Evolutionary conservation across 2,888 invertebrate species (phyloP).

Genomic region (Temnothorax ravouxi): DNA sequence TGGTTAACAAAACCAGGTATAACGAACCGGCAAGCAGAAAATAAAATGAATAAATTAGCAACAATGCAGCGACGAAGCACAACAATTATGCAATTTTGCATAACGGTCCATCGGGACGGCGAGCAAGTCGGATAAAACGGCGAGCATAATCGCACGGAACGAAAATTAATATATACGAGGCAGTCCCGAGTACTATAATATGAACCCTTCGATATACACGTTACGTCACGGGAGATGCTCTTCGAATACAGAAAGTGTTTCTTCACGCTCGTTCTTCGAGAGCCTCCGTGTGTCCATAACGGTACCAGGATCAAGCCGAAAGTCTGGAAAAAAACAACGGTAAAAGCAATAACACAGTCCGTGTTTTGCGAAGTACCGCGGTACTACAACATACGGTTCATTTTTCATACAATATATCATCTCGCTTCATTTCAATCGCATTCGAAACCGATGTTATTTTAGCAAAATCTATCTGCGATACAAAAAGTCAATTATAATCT

Average conservation of each 20-base stretch:
- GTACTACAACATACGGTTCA: not conserved
- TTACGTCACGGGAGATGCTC: conserved; percentile 71
- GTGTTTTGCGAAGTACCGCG: conserved; percentile 3
- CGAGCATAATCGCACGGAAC: conserved; percentile 49
- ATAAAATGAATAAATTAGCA: conserved; percentile 31
- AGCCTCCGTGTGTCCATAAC: conserved; percentile 68
- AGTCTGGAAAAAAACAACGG: conserved; percentile 64
- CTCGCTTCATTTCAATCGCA: not conserved
- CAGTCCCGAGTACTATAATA: conserved; percentile 48
- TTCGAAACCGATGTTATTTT: not conserved
- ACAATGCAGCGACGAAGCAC: not conserved
- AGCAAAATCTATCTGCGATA: not conserved
- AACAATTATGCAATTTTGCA: conserved; percentile 46
- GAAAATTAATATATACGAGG: conserved; percentile 55
- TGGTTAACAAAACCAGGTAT: not conserved
- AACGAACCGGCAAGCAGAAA: not conserved
- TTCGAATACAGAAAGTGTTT: conserved; percentile 73
- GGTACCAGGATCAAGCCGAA: conserved; percentile 74
- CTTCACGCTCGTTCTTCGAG: conserved; percentile 70
- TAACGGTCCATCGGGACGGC: conserved; percentile 49
- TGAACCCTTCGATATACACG: conserved; percentile 60
- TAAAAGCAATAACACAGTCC: conserved; percentile 62
- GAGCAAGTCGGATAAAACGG: conserved; percentile 44
- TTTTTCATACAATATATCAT: not conserved
- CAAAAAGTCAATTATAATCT: not conserved